Evolutionary conservation across 2,113 vertebrate species (phyloP).

Genomic region (Falcunculus frontatus): DNA sequence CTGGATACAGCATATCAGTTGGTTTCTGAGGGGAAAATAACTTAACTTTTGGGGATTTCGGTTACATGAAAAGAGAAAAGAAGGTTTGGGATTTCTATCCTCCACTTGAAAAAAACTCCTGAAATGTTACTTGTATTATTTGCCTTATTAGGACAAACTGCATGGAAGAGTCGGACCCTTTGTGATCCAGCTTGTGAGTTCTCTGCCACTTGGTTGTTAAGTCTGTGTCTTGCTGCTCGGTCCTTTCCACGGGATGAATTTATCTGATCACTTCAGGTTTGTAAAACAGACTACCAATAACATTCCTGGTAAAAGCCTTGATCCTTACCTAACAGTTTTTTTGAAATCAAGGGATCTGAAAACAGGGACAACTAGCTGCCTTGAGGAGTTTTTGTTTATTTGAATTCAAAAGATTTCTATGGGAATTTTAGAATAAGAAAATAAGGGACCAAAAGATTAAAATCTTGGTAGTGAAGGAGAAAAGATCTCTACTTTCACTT

Average conservation of each 20-base stretch:
- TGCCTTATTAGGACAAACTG: background rate
- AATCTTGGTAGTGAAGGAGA: background rate
- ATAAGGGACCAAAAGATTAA: background rate
- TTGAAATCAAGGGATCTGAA: background rate
- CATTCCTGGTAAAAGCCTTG: fast-evolving
- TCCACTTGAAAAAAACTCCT: background rate
- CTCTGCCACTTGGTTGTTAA: background rate
- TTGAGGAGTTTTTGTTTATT: background rate
- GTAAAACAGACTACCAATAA: background rate
- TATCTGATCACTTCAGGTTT: background rate
- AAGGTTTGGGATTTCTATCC: background rate
- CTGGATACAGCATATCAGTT: background rate
- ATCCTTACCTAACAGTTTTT: background rate
- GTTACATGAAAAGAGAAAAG: background rate
- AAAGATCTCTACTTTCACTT: background rate
- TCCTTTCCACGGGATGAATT: background rate
- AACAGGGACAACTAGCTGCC: background rate
- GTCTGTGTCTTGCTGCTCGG: background rate
- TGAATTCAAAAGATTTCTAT: background rate
- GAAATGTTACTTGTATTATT: background rate
- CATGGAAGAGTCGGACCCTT: background rate
- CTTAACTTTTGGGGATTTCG: background rate
- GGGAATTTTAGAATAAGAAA: background rate
- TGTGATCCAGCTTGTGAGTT: background rate
- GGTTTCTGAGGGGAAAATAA: conserved; percentile 35